Percentiles rank a stretch among this genome's conserved stretches.
These are phyloP conservation scores for Tachina lurida DNA, from an alignment of 2,888 invertebrate species.

Conservation along the genomic window DNA sequence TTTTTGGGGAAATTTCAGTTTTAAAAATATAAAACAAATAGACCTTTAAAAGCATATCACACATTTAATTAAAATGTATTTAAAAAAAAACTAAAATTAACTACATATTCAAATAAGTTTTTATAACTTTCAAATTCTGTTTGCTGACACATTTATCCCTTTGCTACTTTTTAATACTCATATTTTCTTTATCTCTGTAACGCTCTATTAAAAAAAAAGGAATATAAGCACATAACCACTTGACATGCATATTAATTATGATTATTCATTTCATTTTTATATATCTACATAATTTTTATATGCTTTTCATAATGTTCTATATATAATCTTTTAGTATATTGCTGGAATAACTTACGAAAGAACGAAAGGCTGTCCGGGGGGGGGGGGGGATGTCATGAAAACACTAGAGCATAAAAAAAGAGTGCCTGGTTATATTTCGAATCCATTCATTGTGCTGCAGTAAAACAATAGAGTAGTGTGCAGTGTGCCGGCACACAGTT, in stretches of 20 bases:
- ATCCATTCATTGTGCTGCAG: conserved; percentile 2
- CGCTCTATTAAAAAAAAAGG: conserved; percentile 49
- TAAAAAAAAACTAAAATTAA: background rate
- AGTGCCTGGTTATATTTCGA: background rate
- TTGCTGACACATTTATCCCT: background rate
- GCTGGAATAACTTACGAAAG: conserved; percentile 5
- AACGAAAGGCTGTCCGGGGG: background rate
- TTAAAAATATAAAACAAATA: background rate
- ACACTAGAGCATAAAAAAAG: background rate
- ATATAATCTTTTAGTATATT: conserved; percentile 40
- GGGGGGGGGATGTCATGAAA: conserved; percentile 51
- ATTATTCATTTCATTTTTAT: conserved; percentile 51
- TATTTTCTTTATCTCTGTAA: conserved; percentile 31
- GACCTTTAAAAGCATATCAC: background rate
- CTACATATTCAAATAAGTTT: background rate
- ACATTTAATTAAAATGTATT: background rate
- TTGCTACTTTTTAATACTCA: conserved; percentile 7
- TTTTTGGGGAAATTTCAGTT: background rate
- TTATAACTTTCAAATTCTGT: background rate
- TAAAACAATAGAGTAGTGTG: conserved; percentile 28
- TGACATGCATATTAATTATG: conserved; percentile 68
- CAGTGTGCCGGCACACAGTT: conserved; percentile 3
- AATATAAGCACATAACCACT: conserved; percentile 54
- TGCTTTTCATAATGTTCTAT: background rate
- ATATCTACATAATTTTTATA: conserved; percentile 33